phyloP scores from a whole-genome alignment of 1,140 invertebrate species.

The Archegozetes longisetosus region DNA sequence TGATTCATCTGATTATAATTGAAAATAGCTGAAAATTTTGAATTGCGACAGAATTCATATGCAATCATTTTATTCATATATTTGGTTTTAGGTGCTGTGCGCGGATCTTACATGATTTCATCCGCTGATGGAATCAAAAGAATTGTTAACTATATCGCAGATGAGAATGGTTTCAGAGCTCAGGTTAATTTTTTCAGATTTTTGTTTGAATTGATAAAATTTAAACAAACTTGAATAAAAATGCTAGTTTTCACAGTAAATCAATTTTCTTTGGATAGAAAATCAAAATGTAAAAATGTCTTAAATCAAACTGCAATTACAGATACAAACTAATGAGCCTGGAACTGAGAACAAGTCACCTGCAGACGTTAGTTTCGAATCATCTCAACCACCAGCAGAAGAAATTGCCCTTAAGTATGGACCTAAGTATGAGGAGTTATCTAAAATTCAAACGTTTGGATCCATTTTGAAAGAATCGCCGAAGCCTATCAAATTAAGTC shows the following conservation, averaged over 20 bases:
- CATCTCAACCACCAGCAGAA: conserved; percentile 4
- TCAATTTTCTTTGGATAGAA: no score
- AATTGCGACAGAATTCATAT: not conserved
- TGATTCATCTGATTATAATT: no score
- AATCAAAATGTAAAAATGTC: not conserved
- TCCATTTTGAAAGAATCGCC: no score
- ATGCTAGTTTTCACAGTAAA: no score
- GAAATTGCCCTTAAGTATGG: conserved; percentile 10
- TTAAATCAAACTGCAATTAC: not conserved
- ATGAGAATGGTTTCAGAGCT: conserved; percentile 26
- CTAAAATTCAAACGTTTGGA: no score
- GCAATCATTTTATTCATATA: not conserved
- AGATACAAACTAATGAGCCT: conserved; percentile 14
- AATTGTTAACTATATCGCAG: conserved; percentile 26
- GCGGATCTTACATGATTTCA: conserved; percentile 21
- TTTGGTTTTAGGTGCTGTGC: conserved; percentile 13
- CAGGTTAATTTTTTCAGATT: not conserved
- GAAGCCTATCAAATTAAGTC: no score
- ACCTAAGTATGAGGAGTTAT: no score
- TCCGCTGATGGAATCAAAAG: conserved; percentile 22
- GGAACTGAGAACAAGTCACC: conserved; percentile 18
- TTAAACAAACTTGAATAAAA: no score
- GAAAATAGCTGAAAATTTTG: no score
- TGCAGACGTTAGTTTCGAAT: conserved; percentile 11
- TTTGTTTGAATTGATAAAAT: no score